Base-by-base conservation (phyloP, 2,888 invertebrate species). In the Gandaritis pyraliata region DNA sequence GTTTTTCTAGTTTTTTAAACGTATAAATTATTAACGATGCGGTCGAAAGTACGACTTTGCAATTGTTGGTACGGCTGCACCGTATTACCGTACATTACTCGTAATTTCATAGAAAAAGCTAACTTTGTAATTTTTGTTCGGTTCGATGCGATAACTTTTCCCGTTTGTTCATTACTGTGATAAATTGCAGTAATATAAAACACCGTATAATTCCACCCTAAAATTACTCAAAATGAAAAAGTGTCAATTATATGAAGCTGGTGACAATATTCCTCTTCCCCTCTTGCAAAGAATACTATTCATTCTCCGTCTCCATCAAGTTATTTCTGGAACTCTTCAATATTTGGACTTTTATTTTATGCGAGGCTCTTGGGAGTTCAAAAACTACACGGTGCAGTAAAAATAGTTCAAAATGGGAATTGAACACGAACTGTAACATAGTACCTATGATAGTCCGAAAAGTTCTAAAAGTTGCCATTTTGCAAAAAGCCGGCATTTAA, bases 241-340 rank as follows among this genome's bases (percentile, higher is more conserved):
- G 66, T 65, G 68, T 61, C 64, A 63, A 64, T 70, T 53, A 55
- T 41, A 51, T 39, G 45, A 61, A 58, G 62, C 62, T 61, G 64
- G 61, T 66, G 66, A 62, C 62, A 62, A 64, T 41, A 41, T 41
- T 56, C 53, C 45, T 58, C 51, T 58, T 64, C 66, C 68, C 64
- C 69, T 66, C 64, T 61, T 30, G 12, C 58, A 57, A 67, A 69
- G 41, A 59, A 59, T 65, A 68, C 63, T 73, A 72, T 73, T 72
- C 72, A 73, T 73, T 70, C 66, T 64, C 60, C 70, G 61, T 73
- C 65, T 68, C 64, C 69, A 69, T 71, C 70, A 73, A 69, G 65
- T 66, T 68, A 65, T 69, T 65, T 61, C 29, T 12, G 11, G 41
- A 52, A 45, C 47, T 16, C 1, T 38, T 16, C n/a, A 48, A 4